Base-by-base conservation (phyloP, 2,113 vertebrate species). In the Sceloporus tristichus region DNA sequence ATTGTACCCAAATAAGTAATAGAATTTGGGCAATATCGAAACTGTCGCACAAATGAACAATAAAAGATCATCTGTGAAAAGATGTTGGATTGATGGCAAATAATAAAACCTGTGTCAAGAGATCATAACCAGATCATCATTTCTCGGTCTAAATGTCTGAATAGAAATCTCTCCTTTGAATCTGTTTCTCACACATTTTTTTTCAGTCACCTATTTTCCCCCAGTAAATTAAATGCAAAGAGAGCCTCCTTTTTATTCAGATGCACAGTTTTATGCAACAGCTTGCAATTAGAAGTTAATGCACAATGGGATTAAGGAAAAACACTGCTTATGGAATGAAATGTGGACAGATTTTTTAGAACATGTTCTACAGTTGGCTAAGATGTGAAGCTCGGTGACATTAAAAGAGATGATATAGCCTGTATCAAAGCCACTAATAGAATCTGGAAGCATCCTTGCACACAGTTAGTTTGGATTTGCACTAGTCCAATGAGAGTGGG, bases 401-500 rank as follows among this genome's bases (percentile, higher is more conserved):
- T 65, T 65, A 19, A 65, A 81, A 79, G 9, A 34, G 42, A 71
- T 56, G 84, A 66, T 65, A 48, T 85, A 27, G 16, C 54, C n/a
- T 25, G 27, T 62, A 75, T 59, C 70, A 65, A 85, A 85, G 34
- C 74, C 34, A 77, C 19, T 48, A 65, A 85, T 29, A 40, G 54
- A 38, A n/a, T 62, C 9, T 75, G 66, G 78, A 84, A 74, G 25
- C 66, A 75, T 56, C 11, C 5, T 34, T 34, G n/a, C 80, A 77
- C 80, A 77, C 1, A 54, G 56, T 19, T 82, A 76, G 76, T 83
- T 54, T 71, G n/a, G 84, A 82, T 87, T 83, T 83, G 85, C 73
- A 91, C 19, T 27, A 77, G 34, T 62, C 56, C 23, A 76, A 38
- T 42, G 23, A 42, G 56, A 62, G n/a, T 19, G 21, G 9, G 68